Evolutionary conservation across 2,113 vertebrate genomes (phyloP).

Genomic region (Gymnorhina tibicen): DNA sequence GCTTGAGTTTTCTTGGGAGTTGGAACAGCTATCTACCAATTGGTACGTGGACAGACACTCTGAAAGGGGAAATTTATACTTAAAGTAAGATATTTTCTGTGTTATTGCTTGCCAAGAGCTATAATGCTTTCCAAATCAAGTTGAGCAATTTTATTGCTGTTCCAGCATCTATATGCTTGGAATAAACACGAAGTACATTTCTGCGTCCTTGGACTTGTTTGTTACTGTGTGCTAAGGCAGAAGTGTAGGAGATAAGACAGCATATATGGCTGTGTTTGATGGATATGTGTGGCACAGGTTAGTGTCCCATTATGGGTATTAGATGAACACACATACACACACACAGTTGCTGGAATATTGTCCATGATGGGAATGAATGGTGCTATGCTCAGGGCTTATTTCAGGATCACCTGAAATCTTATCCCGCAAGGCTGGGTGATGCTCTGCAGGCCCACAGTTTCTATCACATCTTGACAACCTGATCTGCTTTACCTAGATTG

Average conservation of each 20-base stretch:
- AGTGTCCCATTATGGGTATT: background rate
- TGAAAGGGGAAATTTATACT: background rate
- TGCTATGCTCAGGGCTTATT: background rate
- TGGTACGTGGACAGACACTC: background rate
- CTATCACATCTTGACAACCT: background rate
- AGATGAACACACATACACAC: background rate
- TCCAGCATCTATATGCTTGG: background rate
- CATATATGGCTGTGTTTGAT: background rate
- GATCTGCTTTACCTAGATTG: background rate
- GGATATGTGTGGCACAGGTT: rapidly evolving
- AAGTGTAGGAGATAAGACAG: background rate
- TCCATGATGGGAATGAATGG: background rate
- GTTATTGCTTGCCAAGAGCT: background rate
- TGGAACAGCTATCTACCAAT: background rate
- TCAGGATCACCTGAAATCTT: background rate
- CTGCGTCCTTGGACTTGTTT: background rate
- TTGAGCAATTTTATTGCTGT: background rate
- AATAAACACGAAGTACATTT: background rate
- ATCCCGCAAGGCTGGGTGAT: background rate
- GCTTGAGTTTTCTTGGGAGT: background rate
- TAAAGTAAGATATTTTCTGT: background rate
- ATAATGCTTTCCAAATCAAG: background rate
- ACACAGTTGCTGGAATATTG: background rate
- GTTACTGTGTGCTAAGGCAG: background rate
- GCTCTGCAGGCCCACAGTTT: background rate